A percentile compares a stretch with the other conserved stretches of the same genome.
Evolutionary conservation across 2,888 invertebrate species (phyloP).

Genomic region (Cartodere bifasciata): DNA sequence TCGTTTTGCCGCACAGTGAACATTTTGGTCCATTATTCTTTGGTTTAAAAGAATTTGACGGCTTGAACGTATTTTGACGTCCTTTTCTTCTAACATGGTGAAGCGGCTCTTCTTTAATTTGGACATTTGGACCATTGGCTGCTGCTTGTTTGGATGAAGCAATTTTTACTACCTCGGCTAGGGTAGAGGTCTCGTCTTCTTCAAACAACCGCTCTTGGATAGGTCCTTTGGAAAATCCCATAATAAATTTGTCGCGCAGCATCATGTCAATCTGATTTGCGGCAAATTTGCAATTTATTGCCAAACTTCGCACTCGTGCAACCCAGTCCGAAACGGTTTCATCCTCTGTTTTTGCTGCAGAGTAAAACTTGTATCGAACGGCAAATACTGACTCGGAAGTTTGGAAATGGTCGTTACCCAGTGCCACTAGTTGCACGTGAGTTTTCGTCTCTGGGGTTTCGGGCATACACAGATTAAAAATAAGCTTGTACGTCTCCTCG

Average conservation of each 20-base stretch:
- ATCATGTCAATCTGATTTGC: too few relatives aligned
- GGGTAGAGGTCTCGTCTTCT: not conserved
- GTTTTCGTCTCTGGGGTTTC: constrained; percentile 12
- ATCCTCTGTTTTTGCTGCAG: constrained; percentile 10
- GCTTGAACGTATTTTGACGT: too few relatives aligned
- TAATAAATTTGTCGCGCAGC: constrained; percentile 4
- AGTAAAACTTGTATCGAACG: constrained; percentile 16
- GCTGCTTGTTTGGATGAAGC: constrained; percentile 1
- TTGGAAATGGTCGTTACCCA: constrained; percentile 13
- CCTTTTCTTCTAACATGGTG: too few relatives aligned
- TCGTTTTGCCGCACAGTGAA: too few relatives aligned
- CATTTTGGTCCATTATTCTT: too few relatives aligned
- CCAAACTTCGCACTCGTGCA: constrained; percentile 12
- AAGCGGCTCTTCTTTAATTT: too few relatives aligned
- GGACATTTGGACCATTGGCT: too few relatives aligned
- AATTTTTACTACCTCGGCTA: not conserved
- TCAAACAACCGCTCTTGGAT: constrained; percentile 2
- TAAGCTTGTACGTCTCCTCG: constrained; percentile 17
- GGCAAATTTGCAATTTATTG: constrained; percentile 15
- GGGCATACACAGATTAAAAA: constrained; percentile 13
- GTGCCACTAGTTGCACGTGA: constrained; percentile 9
- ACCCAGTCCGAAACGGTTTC: constrained; percentile 15
- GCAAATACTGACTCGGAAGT: constrained; percentile 9
- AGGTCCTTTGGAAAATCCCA: constrained; percentile 3
- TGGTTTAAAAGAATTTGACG: too few relatives aligned